phyloP scores from a whole-genome alignment of 2,888 invertebrate species.

The Acrobasis consociella region DNA sequence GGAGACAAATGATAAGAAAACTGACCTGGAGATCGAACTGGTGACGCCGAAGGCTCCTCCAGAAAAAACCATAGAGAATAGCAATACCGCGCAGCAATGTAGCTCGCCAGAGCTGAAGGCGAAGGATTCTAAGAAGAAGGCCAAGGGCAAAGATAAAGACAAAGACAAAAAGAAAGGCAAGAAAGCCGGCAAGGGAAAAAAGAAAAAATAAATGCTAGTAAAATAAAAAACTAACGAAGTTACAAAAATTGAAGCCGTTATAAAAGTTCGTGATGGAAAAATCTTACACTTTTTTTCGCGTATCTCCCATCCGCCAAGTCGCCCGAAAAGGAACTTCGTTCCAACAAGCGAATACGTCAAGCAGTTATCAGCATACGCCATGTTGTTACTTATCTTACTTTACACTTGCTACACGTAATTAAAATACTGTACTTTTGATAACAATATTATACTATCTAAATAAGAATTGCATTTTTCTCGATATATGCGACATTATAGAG shows the following conservation, averaged over 20 bases:
- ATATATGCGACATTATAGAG: not conserved
- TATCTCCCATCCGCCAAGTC: too few species aligned
- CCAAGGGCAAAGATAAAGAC: conserved; percentile 36
- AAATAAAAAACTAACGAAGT: too few species aligned
- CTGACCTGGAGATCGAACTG: conserved; percentile 74
- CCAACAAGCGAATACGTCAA: too few species aligned
- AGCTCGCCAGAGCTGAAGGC: conserved; percentile 43
- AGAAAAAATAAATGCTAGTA: conserved; percentile 37
- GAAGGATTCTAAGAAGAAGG: conserved; percentile 34
- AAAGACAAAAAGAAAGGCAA: conserved; percentile 39
- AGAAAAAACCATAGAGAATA: conserved; percentile 43
- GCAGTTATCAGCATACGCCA: too few species aligned
- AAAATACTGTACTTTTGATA: too few species aligned
- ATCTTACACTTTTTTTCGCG: too few species aligned
- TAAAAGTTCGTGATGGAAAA: too few species aligned
- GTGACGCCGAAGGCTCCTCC: conserved; percentile 66
- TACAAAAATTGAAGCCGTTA: too few species aligned
- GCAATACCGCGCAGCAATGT: conserved; percentile 55
- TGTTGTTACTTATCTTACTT: too few species aligned
- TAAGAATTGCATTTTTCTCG: not conserved
- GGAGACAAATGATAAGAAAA: conserved; percentile 73
- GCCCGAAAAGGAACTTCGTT: too few species aligned
- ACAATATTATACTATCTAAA: conserved; percentile 22
- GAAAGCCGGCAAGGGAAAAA: conserved; percentile 35
- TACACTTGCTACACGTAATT: too few species aligned